Conservation (phyloP, 23 tunicate genomes). For the Styela clava region DNA sequence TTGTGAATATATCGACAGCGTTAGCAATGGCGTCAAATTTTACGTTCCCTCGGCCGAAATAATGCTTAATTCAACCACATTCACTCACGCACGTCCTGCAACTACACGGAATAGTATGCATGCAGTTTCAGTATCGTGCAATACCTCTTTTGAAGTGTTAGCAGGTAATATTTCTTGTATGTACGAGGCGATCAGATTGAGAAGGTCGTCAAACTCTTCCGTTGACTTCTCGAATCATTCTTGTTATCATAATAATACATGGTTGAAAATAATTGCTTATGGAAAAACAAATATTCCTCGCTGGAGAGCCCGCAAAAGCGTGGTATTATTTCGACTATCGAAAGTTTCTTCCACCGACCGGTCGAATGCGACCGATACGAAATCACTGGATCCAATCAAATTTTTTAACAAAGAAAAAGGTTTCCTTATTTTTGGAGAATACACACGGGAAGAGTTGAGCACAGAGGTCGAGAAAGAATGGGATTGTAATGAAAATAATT, state of each 20-base stretch:
- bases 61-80: too few species aligned
- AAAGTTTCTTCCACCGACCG: neutral
- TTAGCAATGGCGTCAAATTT: too few species aligned
- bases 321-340: neutral
- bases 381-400: neutral
- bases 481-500: slow-evolving; percentile 37
- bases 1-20: too few species aligned
- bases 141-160: neutral
- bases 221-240: neutral
- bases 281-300: neutral
- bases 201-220: neutral
- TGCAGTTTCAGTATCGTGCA: too few species aligned
- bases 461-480: slow-evolving; percentile 16
- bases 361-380: neutral
- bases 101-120: too few species aligned
- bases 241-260: neutral
- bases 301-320: slow-evolving; percentile 5
- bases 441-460: neutral
- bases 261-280: slow-evolving; percentile 7
- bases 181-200: neutral
- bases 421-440: slow-evolving; percentile 5
- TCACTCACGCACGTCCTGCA: too few species aligned
- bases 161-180: slow-evolving; percentile 24
- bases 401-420: neutral
- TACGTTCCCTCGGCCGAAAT: too few species aligned